A percentile compares a stretch with the other conserved stretches of the same genome.
These are phyloP conservation scores for Malurus leucopterus DNA, from an alignment of 2,797 vertebrate genomes.

Conservation along the genomic window DNA sequence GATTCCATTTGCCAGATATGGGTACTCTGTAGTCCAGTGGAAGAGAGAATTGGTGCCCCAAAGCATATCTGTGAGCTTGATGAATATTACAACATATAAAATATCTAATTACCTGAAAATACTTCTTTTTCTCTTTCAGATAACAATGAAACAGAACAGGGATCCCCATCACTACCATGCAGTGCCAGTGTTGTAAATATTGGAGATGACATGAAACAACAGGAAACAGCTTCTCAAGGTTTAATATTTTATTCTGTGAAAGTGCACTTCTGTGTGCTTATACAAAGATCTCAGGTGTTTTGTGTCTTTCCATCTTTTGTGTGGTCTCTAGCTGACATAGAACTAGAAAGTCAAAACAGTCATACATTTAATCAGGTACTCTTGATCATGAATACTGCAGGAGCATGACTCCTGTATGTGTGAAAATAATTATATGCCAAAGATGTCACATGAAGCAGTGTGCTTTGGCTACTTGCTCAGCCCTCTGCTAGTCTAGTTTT, in stretches of 20 bases:
- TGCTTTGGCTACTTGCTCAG: neutral
- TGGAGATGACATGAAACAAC: slow-evolving; percentile 59
- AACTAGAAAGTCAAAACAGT: neutral
- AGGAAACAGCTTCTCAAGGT: slow-evolving; percentile 18
- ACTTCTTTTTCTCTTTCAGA: slow-evolving; percentile 55
- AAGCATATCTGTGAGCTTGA: neutral
- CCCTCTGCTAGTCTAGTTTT: neutral
- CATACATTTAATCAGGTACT: neutral
- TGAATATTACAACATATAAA: neutral
- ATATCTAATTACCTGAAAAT: neutral
- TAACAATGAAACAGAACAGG: slow-evolving; percentile 58
- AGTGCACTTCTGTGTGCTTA: neutral
- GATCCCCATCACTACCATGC: slow-evolving; percentile 29
- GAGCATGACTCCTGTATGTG: neutral
- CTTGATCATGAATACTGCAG: neutral
- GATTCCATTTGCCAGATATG: neutral
- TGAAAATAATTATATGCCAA: neutral
- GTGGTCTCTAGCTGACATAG: neutral
- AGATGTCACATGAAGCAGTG: neutral
- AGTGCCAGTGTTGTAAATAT: slow-evolving; percentile 34
- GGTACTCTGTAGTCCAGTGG: neutral
- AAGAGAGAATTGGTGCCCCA: neutral
- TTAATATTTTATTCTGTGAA: neutral
- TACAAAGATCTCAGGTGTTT: neutral
- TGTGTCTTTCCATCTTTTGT: neutral